Evolutionary conservation across 30 jellyfish, hydroid and myxozoan species (phyloP).

Genomic region (Mastigias papua): DNA sequence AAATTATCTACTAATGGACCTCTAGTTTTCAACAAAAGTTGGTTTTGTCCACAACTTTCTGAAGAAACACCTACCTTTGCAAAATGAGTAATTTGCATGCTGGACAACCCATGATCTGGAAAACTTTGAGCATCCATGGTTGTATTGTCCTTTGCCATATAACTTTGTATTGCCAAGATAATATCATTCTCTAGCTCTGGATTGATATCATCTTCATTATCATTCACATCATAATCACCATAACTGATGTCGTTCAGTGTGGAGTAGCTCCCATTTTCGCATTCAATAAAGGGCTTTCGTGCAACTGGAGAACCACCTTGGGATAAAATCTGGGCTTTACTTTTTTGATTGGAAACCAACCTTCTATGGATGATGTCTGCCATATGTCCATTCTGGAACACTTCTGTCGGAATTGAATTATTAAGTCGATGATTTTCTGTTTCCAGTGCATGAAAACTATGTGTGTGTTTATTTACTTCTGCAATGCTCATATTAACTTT

Average conservation of each 20-base stretch:
- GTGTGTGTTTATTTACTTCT: not conserved
- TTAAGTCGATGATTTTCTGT: not conserved
- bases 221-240: not conserved
- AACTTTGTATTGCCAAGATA: not conserved
- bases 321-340: not conserved
- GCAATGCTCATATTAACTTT: not conserved
- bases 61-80: not conserved
- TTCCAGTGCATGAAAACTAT: not conserved
- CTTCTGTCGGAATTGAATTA: not conserved
- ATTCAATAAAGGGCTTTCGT: not conserved
- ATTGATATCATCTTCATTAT: not conserved
- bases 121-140: not conserved
- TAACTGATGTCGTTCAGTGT: not conserved
- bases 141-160: not conserved
- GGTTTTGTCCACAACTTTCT: not conserved
- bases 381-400: not conserved
- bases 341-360: not conserved
- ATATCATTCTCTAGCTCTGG: not conserved
- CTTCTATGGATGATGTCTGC: not conserved
- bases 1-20: not conserved
- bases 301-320: not conserved
- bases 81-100: not conserved
- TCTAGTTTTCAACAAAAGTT: not conserved
- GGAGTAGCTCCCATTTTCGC: not conserved
- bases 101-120: not conserved